phyloP scores from a whole-genome alignment of 2,113 vertebrate genomes.

The Myiopsitta monachus region DNA sequence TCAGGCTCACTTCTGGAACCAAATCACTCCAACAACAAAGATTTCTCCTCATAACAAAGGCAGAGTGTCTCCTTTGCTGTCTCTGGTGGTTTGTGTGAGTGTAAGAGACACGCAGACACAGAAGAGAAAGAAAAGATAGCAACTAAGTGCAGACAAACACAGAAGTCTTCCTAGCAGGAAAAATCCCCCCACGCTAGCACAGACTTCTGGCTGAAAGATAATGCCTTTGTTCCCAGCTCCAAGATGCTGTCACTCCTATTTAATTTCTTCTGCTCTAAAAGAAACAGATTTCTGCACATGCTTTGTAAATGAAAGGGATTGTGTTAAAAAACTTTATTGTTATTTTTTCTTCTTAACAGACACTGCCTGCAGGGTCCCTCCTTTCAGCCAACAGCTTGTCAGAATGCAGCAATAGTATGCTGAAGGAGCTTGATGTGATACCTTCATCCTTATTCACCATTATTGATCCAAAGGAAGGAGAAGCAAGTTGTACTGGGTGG shows the following conservation, averaged over 20 bases:
- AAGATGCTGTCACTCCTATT: background rate
- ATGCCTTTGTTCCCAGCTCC: constrained; percentile 36
- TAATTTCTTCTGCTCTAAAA: background rate
- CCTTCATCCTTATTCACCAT: background rate
- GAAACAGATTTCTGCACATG: constrained; percentile 7
- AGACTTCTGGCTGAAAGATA: constrained; percentile 6
- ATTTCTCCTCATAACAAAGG: background rate
- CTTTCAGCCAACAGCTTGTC: background rate
- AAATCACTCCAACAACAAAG: background rate
- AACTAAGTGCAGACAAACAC: background rate
- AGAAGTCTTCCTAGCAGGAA: background rate
- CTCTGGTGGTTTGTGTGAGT: background rate
- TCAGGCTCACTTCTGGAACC: background rate
- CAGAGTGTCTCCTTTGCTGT: background rate
- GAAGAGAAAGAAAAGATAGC: background rate
- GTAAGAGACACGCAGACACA: background rate
- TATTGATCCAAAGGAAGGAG: background rate
- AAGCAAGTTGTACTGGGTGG: background rate
- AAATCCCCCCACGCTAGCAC: background rate
- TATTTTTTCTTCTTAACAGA: background rate
- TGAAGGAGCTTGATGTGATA: background rate
- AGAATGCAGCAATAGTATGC: background rate
- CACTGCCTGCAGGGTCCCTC: background rate
- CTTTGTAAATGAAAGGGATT: constrained; percentile 2
- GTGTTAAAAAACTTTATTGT: background rate